These are phyloP conservation scores for Aegotheles bennettii DNA, from an alignment of 2,113 vertebrate species.

Conservation along the genomic window DNA sequence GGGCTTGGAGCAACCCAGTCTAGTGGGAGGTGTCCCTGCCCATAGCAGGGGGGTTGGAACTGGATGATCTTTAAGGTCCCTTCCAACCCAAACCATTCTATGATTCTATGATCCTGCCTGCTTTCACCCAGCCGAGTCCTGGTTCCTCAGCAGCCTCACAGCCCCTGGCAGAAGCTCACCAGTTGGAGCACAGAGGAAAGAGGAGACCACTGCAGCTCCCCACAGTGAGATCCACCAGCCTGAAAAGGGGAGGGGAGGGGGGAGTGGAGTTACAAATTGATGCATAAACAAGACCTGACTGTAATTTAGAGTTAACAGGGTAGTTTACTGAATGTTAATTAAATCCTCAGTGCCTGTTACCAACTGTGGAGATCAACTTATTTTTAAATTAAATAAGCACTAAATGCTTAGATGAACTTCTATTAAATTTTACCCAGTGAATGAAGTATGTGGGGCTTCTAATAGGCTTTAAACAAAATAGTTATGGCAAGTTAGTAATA, in stretches of 20 bases:
- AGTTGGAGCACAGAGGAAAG: background rate
- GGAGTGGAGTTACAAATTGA: constrained; percentile 20
- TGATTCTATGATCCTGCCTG: no score
- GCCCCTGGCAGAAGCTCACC: background rate
- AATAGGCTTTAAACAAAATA: constrained; percentile 72
- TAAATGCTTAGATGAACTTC: constrained; percentile 76
- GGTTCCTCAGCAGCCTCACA: background rate
- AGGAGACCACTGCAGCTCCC: background rate
- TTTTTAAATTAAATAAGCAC: constrained; percentile 79
- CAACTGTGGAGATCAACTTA: constrained; percentile 73
- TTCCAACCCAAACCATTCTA: no score
- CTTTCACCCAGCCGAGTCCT: background rate
- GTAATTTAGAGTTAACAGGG: constrained; percentile 66
- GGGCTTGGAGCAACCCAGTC: no score
- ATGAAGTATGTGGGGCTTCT: constrained; percentile 66
- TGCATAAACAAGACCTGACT: constrained; percentile 58
- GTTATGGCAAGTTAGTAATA: constrained; percentile 70
- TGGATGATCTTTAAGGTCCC: no score
- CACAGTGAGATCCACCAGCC: background rate
- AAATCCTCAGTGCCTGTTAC: constrained; percentile 74
- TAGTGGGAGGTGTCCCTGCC: no score
- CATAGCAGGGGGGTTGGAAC: no score
- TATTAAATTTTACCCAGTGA: constrained; percentile 74
- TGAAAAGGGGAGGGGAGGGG: background rate
- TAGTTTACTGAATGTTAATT: constrained; percentile 74